Conservation (phyloP, 2,888 invertebrate genomes). For the Megaustenia siamemsis region DNA sequence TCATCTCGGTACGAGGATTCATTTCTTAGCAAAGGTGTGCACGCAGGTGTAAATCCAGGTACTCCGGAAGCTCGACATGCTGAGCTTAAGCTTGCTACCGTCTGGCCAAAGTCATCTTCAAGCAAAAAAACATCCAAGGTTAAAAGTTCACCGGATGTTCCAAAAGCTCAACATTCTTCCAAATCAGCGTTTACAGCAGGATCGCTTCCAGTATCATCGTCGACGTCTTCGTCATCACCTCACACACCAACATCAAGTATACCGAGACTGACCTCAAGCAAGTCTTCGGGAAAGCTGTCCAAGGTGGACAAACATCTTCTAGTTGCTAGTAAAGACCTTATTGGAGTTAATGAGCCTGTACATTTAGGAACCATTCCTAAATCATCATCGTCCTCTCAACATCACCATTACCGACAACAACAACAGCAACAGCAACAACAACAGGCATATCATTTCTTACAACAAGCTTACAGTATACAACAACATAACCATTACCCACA, state of each 20-base stretch:
- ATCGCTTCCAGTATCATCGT: slow-evolving; percentile 25
- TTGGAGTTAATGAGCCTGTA: slow-evolving; percentile 46
- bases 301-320: slow-evolving; percentile 68
- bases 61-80: slow-evolving; percentile 27
- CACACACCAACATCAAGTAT: slow-evolving; percentile 48
- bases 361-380: slow-evolving; percentile 44
- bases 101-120: slow-evolving; percentile 41
- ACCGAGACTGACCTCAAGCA: slow-evolving; percentile 51
- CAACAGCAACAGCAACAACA: slow-evolving; percentile 47
- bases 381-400: slow-evolving; percentile 55
- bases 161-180: slow-evolving; percentile 39
- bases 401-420: slow-evolving; percentile 50
- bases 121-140: slow-evolving; percentile 45
- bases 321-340: slow-evolving; percentile 48
- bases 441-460: slow-evolving; percentile 48
- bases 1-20: background rate
- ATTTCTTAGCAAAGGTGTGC: slow-evolving; percentile 61
- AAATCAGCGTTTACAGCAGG: slow-evolving; percentile 42
- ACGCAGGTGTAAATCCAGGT: slow-evolving; percentile 59
- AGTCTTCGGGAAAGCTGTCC: slow-evolving; percentile 44
- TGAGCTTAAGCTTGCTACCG: slow-evolving; percentile 41
- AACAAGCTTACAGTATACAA: slow-evolving; percentile 36
- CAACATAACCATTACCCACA: slow-evolving; percentile 52
- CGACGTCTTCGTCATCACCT: background rate
- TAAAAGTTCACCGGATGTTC: background rate